phyloP scores from a whole-genome alignment of 2,113 vertebrate genomes.

The Glaucomys volans region DNA sequence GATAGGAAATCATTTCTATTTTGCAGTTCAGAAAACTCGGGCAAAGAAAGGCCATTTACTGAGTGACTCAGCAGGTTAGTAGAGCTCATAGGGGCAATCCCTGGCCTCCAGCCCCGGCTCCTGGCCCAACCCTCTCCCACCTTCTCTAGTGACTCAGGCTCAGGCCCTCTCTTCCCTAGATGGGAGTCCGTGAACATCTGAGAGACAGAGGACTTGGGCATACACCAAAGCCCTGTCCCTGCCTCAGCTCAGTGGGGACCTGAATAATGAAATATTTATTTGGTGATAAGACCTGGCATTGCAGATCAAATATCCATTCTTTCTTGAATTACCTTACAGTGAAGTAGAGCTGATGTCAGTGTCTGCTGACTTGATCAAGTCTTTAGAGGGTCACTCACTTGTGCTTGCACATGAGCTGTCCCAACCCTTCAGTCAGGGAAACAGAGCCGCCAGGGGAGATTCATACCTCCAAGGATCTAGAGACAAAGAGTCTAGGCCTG shows the following conservation, averaged over 20 bases:
- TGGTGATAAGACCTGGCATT: constrained; percentile 59
- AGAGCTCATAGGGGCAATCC: not conserved
- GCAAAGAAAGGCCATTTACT: not conserved
- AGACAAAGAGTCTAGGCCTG: not conserved
- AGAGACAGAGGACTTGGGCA: not conserved
- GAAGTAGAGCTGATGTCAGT: not conserved
- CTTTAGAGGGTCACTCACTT: not conserved
- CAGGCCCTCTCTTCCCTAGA: not conserved
- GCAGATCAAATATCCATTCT: constrained; percentile 67
- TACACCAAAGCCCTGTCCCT: not conserved
- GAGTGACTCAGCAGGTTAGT: not conserved
- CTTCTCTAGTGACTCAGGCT: not conserved
- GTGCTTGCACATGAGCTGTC: not conserved
- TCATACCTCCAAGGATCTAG: not conserved
- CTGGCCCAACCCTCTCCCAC: not conserved
- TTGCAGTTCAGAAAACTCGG: constrained; percentile 24
- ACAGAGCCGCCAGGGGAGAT: too few species aligned
- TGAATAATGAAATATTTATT: constrained; percentile 73
- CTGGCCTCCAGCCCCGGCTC: too few species aligned
- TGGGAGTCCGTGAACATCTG: not conserved
- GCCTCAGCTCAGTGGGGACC: constrained; percentile 24
- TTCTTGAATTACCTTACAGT: constrained; percentile 59
- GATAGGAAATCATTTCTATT: constrained; percentile 21
- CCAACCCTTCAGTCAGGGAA: not conserved
- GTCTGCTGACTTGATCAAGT: not conserved